Evolutionary conservation across 2,797 vertebrate species (phyloP).

Genomic region (Agapornis canus): DNA sequence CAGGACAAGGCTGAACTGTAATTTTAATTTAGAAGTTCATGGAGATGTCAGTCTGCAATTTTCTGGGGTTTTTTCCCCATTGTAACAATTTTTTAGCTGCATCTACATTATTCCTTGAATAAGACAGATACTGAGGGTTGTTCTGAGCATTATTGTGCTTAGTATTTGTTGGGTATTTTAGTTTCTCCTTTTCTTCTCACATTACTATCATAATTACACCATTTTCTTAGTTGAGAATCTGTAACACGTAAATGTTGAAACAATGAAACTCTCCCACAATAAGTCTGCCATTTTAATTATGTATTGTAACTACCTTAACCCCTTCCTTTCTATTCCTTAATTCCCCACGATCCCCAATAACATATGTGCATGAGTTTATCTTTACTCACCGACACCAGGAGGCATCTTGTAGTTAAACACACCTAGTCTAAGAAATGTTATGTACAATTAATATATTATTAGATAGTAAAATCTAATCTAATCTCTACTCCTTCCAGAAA

Average conservation of each 20-base stretch:
- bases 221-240: neutral
- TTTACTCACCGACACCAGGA: neutral
- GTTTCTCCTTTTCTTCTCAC: neutral
- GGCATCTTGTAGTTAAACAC: neutral
- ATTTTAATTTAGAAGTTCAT: neutral
- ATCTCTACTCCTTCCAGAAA: neutral
- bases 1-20: rapidly evolving
- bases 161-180: neutral
- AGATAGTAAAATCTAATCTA: neutral
- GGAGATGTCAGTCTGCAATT: neutral
- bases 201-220: neutral
- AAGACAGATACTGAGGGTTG: neutral
- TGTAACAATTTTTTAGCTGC: neutral
- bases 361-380: neutral
- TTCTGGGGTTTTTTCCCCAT: neutral
- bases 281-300: neutral
- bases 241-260: neutral
- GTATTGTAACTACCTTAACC: neutral
- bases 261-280: neutral
- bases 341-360: neutral
- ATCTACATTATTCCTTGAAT: neutral
- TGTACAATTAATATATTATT: neutral
- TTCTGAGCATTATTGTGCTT: neutral
- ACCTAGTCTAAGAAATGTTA: neutral
- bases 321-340: neutral